Percentiles rank a stretch among this genome's conserved stretches.
Evolutionary conservation across 2,113 vertebrate genomes (phyloP).

Genomic region (Ahaetulla prasina): DNA sequence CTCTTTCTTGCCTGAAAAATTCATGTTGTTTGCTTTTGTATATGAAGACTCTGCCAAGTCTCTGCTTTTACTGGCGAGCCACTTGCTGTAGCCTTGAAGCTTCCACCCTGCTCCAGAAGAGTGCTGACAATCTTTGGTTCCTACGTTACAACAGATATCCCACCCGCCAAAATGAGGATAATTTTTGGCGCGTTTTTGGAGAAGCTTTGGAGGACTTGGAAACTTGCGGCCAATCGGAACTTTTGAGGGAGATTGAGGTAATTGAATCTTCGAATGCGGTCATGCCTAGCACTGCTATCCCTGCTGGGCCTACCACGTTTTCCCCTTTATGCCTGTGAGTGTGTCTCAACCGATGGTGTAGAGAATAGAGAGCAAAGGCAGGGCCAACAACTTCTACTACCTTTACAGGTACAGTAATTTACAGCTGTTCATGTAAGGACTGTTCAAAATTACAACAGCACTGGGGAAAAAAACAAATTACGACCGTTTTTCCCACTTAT

Average conservation of each 20-base stretch:
- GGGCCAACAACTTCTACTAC: background rate
- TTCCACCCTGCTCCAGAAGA: conserved; percentile 62
- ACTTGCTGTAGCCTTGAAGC: conserved; percentile 65
- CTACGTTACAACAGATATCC: conserved; percentile 93
- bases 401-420: background rate
- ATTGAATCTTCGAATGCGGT: conserved; percentile 38
- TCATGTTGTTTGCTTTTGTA: conserved; percentile 68
- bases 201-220: conserved; percentile 96
- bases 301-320: background rate
- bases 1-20: conserved; percentile 61
- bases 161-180: conserved; percentile 86
- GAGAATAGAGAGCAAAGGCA: background rate
- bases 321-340: background rate
- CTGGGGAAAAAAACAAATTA: background rate
- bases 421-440: background rate
- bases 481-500: too few relatives aligned
- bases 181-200: conserved; percentile 87
- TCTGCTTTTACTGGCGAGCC: conserved; percentile 67
- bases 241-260: conserved; percentile 98
- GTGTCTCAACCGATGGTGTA: background rate
- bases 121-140: conserved; percentile 79
- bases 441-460: background rate
- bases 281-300: conserved; percentile 13
- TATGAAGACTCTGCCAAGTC: conserved; percentile 72
- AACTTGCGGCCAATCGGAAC: conserved; percentile 96